Conservation (phyloP, 2,113 vertebrate genomes). For the Oriolus oriolus region DNA sequence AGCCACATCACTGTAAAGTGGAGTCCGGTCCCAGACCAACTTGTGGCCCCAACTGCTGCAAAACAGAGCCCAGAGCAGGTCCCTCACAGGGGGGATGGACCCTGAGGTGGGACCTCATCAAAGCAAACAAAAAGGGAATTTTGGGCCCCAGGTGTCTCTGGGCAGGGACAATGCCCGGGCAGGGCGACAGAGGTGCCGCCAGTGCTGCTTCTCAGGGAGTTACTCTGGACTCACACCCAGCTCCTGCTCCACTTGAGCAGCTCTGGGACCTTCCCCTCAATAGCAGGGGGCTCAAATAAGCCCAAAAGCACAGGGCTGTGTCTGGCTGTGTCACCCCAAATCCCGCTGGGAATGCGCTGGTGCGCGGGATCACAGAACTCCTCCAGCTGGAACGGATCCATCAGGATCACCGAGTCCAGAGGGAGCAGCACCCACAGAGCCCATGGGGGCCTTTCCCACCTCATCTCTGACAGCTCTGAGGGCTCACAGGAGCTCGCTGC, state of each 20-base stretch:
- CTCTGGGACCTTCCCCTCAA: background rate
- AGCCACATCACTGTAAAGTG: background rate
- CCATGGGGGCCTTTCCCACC: background rate
- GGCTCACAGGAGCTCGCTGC: background rate
- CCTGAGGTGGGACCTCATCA: background rate
- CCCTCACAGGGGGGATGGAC: background rate
- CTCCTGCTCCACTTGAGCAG: background rate
- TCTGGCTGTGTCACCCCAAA: fast-evolving
- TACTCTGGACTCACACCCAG: background rate
- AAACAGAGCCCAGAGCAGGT: background rate
- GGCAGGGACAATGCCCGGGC: fast-evolving
- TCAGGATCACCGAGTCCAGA: background rate
- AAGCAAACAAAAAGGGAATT: background rate
- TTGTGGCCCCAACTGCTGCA: background rate
- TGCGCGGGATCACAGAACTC: background rate
- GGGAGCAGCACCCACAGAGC: background rate
- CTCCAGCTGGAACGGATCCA: background rate
- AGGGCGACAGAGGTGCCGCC: background rate
- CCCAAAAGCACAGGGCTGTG: background rate
- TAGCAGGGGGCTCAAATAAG: background rate
- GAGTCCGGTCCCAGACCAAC: background rate
- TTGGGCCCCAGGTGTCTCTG: background rate
- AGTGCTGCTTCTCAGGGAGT: background rate
- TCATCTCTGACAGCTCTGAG: background rate
- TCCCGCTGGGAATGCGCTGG: fast-evolving